Evolutionary conservation across 2,888 invertebrate species (phyloP).

Genomic region (Gandaritis pyraliata): DNA sequence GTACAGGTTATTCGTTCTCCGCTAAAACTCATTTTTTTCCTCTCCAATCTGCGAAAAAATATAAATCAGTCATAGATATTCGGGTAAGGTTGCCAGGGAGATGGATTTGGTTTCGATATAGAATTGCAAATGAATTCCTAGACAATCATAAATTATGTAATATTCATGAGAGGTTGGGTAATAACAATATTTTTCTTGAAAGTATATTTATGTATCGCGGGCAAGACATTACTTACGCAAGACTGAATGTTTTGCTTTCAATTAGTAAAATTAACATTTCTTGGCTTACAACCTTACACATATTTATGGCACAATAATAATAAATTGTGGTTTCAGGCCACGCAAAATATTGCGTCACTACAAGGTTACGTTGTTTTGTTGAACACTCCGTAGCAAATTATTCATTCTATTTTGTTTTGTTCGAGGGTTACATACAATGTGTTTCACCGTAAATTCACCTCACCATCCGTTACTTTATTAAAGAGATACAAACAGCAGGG

Average conservation of each 20-base stretch:
- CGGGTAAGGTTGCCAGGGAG: slow-evolving; percentile 1
- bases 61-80: slow-evolving; percentile 22
- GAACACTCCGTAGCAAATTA: slow-evolving; percentile 17
- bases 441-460: slow-evolving; percentile 3
- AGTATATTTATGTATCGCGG: slow-evolving; percentile 15
- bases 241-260: slow-evolving; percentile 34
- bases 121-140: slow-evolving; percentile 32
- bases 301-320: slow-evolving; percentile 36
- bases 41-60: slow-evolving; percentile 37
- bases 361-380: slow-evolving; percentile 28
- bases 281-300: slow-evolving; percentile 26
- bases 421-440: slow-evolving; percentile 14
- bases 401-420: slow-evolving; percentile 18
- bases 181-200: slow-evolving; percentile 21
- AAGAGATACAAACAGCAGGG: slow-evolving; percentile 4
- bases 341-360: slow-evolving; percentile 38
- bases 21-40: slow-evolving; percentile 31
- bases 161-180: slow-evolving; percentile 21
- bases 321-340: slow-evolving; percentile 34
- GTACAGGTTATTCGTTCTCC: slow-evolving; percentile 19
- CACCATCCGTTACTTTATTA: not conserved
- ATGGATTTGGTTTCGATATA: slow-evolving; percentile 24
- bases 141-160: slow-evolving; percentile 28
- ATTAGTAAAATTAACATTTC: slow-evolving; percentile 37
- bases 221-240: slow-evolving; percentile 18